Percentiles rank a stretch among this genome's conserved stretches.
Conservation (phyloP, 2,113 vertebrate species). For the Anoplopoma fimbria region DNA sequence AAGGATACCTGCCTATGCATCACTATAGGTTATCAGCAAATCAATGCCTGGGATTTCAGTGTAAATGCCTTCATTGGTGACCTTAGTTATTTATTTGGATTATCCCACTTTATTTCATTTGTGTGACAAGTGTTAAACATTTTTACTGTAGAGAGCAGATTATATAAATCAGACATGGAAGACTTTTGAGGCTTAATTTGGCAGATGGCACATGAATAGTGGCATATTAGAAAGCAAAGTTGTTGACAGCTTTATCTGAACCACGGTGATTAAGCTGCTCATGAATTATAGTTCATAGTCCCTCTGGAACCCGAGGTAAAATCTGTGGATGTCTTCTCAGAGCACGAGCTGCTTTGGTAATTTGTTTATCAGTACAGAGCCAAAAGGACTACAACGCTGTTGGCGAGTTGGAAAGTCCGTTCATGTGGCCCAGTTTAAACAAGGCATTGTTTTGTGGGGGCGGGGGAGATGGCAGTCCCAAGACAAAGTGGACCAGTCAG, state of each 20-base stretch:
- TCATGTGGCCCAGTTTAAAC: conserved; percentile 76
- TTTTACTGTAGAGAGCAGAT: conserved; percentile 28
- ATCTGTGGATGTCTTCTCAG: not conserved
- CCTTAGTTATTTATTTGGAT: not conserved
- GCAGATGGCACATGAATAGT: conserved; percentile 8
- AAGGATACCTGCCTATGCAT: not conserved
- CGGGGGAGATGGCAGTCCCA: conserved; percentile 54
- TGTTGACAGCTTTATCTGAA: conserved; percentile 32
- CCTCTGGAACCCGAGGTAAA: not conserved
- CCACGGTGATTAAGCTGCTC: not conserved
- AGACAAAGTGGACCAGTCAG: conserved; percentile 68
- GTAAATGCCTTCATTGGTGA: not conserved
- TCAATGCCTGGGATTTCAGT: not conserved
- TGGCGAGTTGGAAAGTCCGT: conserved; percentile 63
- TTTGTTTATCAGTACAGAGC: conserved; percentile 64
- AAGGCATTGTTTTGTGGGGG: conserved; percentile 70
- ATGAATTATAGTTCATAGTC: not conserved
- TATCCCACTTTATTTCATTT: not conserved
- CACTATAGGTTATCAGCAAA: not conserved
- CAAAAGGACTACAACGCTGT: conserved; percentile 40
- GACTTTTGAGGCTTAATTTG: conserved; percentile 15
- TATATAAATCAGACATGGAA: not conserved
- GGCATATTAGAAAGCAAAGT: conserved; percentile 1
- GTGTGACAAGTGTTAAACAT: not conserved
- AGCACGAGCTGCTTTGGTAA: conserved; percentile 44